A percentile compares a stretch with the other conserved stretches of the same genome.
Evolutionary conservation across 2,888 invertebrate species (phyloP).

Genomic region (Homarus gammarus): DNA sequence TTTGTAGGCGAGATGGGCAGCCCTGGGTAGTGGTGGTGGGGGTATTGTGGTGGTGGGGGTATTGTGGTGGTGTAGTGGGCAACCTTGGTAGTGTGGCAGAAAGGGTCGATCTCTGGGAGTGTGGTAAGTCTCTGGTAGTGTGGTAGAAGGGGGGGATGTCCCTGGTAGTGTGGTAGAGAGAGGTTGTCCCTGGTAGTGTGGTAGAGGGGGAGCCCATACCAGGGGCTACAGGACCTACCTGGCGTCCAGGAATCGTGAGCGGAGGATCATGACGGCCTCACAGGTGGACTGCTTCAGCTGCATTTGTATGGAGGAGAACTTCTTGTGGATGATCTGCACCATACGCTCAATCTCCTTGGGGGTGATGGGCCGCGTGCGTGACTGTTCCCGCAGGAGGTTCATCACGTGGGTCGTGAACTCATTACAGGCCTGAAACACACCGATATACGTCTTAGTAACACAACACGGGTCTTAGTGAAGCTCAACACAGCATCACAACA

Average conservation of each 20-base stretch:
- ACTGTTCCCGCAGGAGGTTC: constrained; percentile 97
- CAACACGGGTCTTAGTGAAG: no score
- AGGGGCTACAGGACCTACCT: constrained; percentile 78
- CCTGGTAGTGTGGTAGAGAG: neutral
- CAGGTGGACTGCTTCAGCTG: constrained; percentile 84
- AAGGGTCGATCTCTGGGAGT: no score
- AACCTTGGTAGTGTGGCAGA: no score
- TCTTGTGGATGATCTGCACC: constrained; percentile 99
- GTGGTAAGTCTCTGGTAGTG: no score
- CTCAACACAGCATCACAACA: no score
- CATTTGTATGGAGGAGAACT: constrained; percentile 94
- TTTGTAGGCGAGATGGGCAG: no score
- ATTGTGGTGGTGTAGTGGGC: no score
- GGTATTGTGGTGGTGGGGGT: no score
- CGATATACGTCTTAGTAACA: no score
- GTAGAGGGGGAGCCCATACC: neutral
- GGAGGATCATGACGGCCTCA: constrained; percentile 84
- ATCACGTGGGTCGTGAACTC: constrained; percentile 99
- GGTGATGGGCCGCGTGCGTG: constrained; percentile 97
- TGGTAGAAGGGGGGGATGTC: no score
- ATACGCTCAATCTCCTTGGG: constrained; percentile 99
- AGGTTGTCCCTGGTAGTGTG: neutral
- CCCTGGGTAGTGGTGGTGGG: no score
- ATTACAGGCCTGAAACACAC: constrained; percentile 90
- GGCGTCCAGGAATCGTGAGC: constrained; percentile 82